Evolutionary conservation across 2,888 invertebrate genomes (phyloP), one percentile per base, ranked within the genome.

Genomic region (Fragum whitleyi): DNA sequence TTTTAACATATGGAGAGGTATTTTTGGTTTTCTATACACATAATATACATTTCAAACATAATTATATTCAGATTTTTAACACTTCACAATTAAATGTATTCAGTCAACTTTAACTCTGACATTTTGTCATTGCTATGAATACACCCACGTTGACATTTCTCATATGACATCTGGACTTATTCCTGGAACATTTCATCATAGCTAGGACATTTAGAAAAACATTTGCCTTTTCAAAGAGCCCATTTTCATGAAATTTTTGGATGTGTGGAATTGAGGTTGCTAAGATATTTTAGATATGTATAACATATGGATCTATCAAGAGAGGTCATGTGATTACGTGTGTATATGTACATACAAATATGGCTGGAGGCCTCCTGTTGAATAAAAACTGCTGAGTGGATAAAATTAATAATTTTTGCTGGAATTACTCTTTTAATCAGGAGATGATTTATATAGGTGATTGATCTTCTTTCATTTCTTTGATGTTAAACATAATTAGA

Each of bases 1-100:
- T 89, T 89, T 88, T 89, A 86, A 85, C 88, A 87, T 89, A 79
- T 89, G 89, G 90, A 89, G 87, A 90, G 89, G 89, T 90, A 89
- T 89, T 82, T 85, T 65, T 85, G 85, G 85, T 74, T 85, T 85
- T 81, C 76, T 85, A 80, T 82, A 73, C 57, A 77, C 68, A 72
- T 72, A 39, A 75, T 65, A 42, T 36, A 47, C 16, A 36, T 47
- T 47, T 47, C 47, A 47, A 47, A 9, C 47, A 47, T 47, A 14
- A 19, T 19, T 47, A 19, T 47, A 47, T 47, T 47, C 47, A 47
- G n/a, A 19, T 47, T 47, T 39, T 47, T 47, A 47, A 47, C 47
- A 47, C 47, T 47, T 47, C 47, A 47, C 47, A 9, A 47, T 47
- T 47, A 47, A 47, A 47, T 47, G 16, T 47, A 47, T 47, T 23